Conservation (phyloP, 2,888 invertebrate genomes). For the Aquatica leii region DNA sequence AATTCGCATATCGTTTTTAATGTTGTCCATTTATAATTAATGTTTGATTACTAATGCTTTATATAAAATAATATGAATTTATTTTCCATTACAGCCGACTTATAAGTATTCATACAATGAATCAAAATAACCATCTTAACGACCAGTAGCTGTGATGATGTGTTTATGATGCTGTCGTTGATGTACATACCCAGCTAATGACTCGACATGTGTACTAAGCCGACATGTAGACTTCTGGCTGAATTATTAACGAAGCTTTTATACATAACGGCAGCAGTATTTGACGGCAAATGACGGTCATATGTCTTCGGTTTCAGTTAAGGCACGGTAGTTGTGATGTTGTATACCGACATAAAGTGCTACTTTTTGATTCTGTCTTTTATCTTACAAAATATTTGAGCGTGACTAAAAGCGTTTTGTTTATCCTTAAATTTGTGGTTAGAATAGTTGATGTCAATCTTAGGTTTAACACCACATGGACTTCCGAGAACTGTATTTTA, state of each 20-base stretch:
- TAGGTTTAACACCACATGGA: conserved; percentile 57
- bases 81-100: no score
- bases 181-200: conserved; percentile 58
- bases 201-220: conserved; percentile 57
- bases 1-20: no score
- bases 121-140: conserved; percentile 43
- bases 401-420: conserved; percentile 57
- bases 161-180: conserved; percentile 58
- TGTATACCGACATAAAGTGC: conserved; percentile 9
- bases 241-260: conserved; percentile 54
- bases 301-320: conserved; percentile 37
- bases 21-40: no score
- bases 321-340: conserved; percentile 27
- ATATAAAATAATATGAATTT: no score
- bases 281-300: conserved; percentile 39
- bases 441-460: conserved; percentile 56
- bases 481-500: conserved; percentile 58
- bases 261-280: conserved; percentile 49
- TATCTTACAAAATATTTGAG: conserved; percentile 44
- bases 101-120: conserved; percentile 23
- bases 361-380: conserved; percentile 14
- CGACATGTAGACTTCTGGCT: conserved; percentile 53
- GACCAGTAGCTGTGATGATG: conserved; percentile 54
- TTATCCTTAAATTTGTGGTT: conserved; percentile 53
- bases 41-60: no score